A percentile compares a stretch with the other conserved stretches of the same genome.
These are phyloP conservation scores for Chymomyza caudatula DNA, from an alignment of 2,888 invertebrate genomes.

Conservation along the genomic window DNA sequence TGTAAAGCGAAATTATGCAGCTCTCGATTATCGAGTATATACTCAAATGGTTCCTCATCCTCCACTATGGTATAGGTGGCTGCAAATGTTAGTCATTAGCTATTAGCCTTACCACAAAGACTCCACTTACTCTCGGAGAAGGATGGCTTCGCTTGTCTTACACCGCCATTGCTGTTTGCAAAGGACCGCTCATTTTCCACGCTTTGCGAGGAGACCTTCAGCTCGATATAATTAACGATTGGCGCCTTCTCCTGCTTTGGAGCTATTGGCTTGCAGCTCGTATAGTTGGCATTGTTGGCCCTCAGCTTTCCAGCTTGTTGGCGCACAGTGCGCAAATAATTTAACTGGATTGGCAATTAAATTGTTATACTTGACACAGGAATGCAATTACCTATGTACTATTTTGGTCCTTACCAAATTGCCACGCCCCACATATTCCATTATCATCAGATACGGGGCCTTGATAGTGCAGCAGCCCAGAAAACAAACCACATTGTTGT, in stretches of 20 bases:
- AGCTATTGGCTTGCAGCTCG: slow-evolving; percentile 17
- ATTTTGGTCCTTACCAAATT: slow-evolving; percentile 80
- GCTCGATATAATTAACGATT: slow-evolving; percentile 73
- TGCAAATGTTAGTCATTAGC: slow-evolving; percentile 25
- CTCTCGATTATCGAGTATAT: slow-evolving; percentile 79
- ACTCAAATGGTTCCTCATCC: slow-evolving; percentile 70
- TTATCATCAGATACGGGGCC: slow-evolving; percentile 85
- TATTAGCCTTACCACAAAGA: background rate
- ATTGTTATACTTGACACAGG: background rate
- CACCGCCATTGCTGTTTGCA: background rate
- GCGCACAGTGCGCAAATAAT: slow-evolving; percentile 61
- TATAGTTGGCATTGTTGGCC: slow-evolving; percentile 42
- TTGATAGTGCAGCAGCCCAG: slow-evolving; percentile 86
- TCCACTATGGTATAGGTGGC: slow-evolving; percentile 74
- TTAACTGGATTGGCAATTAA: slow-evolving; percentile 32
- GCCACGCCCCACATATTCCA: slow-evolving; percentile 89
- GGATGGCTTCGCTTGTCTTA: slow-evolving; percentile 77
- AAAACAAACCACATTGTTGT: slow-evolving; percentile 85
- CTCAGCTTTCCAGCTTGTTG: slow-evolving; percentile 42
- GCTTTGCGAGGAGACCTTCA: slow-evolving; percentile 64
- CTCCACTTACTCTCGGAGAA: slow-evolving; percentile 81
- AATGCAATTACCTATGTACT: background rate
- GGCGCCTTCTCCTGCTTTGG: background rate
- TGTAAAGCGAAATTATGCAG: slow-evolving; percentile 87
- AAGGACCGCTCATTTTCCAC: slow-evolving; percentile 28